A percentile compares a stretch with the other conserved stretches of the same genome.
Conservation (phyloP, 2,797 vertebrate genomes). For the Myripristis jacobus region DNA sequence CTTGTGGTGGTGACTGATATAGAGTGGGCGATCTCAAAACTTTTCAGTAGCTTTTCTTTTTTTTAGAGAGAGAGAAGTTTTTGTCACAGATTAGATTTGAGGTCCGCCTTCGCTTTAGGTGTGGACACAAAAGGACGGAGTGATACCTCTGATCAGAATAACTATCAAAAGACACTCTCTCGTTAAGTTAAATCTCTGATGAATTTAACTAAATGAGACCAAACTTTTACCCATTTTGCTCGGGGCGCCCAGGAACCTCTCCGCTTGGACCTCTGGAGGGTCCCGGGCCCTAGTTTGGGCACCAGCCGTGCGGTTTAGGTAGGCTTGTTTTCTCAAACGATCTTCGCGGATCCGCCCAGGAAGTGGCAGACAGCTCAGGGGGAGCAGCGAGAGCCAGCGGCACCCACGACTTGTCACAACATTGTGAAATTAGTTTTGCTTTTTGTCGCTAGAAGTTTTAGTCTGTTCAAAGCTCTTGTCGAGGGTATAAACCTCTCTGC, state of each 20-base stretch:
- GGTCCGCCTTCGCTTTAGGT: too few species aligned
- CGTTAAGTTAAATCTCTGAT: too few species aligned
- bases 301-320: slow-evolving; percentile 9
- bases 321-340: slow-evolving; percentile 62
- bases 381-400: not conserved
- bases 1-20: too few species aligned
- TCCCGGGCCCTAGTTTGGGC: slow-evolving; percentile 1
- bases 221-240: not conserved
- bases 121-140: not conserved
- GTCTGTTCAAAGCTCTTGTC: not conserved
- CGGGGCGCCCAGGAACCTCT: not conserved
- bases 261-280: not conserved
- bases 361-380: slow-evolving; percentile 64
- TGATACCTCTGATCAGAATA: slow-evolving; percentile 19
- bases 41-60: slow-evolving; percentile 7
- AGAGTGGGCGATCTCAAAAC: too few species aligned
- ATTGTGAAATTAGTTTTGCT: slow-evolving; percentile 12
- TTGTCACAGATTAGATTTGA: too few species aligned
- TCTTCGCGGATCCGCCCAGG: slow-evolving; percentile 82
- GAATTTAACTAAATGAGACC: too few species aligned
- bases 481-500: not conserved
- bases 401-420: slow-evolving; percentile 22
- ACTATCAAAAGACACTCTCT: not conserved
- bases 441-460: not conserved
- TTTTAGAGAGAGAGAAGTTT: not conserved